Evolutionary conservation across 1,140 invertebrate species (phyloP).

Genomic region (Macrotrachela quadricornifera): DNA sequence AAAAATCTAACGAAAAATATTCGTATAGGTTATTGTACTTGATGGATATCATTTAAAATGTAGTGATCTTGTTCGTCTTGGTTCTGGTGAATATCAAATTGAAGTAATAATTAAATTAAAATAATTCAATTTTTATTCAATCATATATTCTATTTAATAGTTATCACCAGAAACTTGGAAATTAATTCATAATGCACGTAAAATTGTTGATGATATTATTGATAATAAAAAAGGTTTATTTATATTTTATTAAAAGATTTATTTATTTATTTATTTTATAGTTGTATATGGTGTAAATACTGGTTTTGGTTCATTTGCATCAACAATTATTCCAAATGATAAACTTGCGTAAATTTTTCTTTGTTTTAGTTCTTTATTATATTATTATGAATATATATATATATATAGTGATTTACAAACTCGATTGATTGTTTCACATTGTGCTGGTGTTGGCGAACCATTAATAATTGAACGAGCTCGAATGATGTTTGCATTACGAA

Average conservation of each 20-base stretch:
- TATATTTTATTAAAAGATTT: background rate
- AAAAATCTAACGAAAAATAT: too few species aligned
- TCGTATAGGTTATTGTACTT: too few species aligned
- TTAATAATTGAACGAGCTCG: slow-evolving; percentile 40
- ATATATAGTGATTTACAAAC: slow-evolving; percentile 40
- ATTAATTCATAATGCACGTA: slow-evolving; percentile 34
- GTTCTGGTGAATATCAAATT: slow-evolving; percentile 38
- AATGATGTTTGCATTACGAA: slow-evolving; percentile 46
- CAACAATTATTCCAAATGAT: slow-evolving; percentile 37
- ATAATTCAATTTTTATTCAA: background rate
- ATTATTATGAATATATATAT: too few species aligned
- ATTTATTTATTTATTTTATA: slow-evolving; percentile 18
- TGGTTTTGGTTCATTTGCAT: slow-evolving; percentile 53
- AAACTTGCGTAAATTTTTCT: slow-evolving; percentile 37
- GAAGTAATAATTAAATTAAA: slow-evolving; percentile 26
- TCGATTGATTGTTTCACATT: slow-evolving; percentile 48
- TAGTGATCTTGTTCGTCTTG: slow-evolving; percentile 39
- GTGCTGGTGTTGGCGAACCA: slow-evolving; percentile 45
- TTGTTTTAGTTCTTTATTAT: slow-evolving; percentile 9
- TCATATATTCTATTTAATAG: slow-evolving; percentile 16
- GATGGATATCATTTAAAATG: slow-evolving; percentile 37
- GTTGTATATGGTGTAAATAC: slow-evolving; percentile 53
- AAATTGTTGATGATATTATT: slow-evolving; percentile 40
- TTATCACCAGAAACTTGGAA: slow-evolving; percentile 37
- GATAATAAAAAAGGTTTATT: slow-evolving; percentile 37